Evolutionary conservation across 2,888 invertebrate species (phyloP).

Genomic region (Eledona agricola): DNA sequence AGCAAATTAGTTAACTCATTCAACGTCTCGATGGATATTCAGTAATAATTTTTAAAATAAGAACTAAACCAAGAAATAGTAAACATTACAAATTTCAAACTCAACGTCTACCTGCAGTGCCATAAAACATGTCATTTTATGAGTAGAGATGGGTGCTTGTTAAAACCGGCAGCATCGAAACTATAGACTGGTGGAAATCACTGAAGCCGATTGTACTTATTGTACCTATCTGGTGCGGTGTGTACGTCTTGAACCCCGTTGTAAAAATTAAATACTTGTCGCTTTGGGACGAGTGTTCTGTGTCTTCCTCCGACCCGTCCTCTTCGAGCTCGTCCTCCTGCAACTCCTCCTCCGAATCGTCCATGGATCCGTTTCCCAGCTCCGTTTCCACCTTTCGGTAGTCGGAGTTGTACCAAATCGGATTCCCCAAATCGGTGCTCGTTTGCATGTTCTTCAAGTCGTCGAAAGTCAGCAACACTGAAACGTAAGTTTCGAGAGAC

Average conservation of each 20-base stretch:
- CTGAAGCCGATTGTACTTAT: no score
- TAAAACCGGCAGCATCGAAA: neutral
- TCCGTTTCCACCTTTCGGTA: conserved; percentile 67
- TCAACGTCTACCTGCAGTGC: no score
- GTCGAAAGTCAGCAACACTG: neutral
- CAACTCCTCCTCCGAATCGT: conserved; percentile 49
- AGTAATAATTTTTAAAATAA: no score
- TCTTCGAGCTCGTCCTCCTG: conserved; percentile 50
- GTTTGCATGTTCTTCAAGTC: conserved; percentile 50
- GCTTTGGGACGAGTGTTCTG: conserved; percentile 32
- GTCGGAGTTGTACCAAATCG: conserved; percentile 71
- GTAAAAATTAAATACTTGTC: conserved; percentile 83
- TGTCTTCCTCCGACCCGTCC: conserved; percentile 47
- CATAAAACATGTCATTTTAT: no score
- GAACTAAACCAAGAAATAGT: no score
- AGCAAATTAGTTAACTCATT: no score
- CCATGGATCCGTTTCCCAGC: conserved; percentile 34
- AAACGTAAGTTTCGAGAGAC: conserved; percentile 5
- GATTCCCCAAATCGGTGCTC: conserved; percentile 64
- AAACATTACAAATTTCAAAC: no score
- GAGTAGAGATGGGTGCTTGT: no score
- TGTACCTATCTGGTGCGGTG: conserved; percentile 83
- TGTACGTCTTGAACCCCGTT: conserved; percentile 83
- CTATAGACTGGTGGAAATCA: no score
- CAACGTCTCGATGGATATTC: no score